Percentiles rank a stretch among this genome's conserved stretches.
phyloP scores from a whole-genome alignment of 2,888 invertebrate species.

The Seira sanloemensis region DNA sequence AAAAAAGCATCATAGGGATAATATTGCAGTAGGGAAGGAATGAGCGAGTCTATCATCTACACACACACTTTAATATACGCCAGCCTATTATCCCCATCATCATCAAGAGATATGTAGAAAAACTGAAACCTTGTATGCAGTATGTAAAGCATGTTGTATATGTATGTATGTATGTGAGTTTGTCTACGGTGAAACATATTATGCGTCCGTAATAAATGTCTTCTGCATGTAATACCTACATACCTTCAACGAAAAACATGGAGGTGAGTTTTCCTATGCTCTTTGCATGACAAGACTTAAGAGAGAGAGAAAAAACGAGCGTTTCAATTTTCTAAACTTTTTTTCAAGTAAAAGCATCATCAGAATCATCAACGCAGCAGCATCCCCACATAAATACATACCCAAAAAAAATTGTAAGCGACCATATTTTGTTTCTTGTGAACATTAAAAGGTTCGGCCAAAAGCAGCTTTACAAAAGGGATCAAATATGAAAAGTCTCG shows the following conservation, averaged over 20 bases:
- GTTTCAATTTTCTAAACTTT: conserved; percentile 42
- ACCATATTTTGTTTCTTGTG: conserved; percentile 42
- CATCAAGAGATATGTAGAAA: too few relatives aligned
- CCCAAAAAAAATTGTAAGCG: conserved; percentile 24
- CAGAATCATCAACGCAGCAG: conserved; percentile 59
- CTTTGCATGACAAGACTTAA: conserved; percentile 6
- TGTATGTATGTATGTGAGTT: too few relatives aligned
- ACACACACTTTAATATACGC: too few relatives aligned
- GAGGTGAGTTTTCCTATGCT: conserved; percentile 19
- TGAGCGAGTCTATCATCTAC: too few relatives aligned
- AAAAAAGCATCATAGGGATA: conserved; percentile 48
- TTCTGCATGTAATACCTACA: conserved; percentile 10
- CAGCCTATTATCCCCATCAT: too few relatives aligned
- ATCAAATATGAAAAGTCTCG: conserved; percentile 57
- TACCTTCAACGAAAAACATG: conserved; percentile 5
- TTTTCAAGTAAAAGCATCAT: conserved; percentile 58
- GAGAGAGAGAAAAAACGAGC: conserved; percentile 28
- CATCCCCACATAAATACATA: not conserved
- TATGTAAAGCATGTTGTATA: too few relatives aligned
- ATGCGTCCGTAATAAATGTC: conserved; percentile 9
- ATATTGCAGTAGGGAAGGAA: not conserved
- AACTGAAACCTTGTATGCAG: too few relatives aligned
- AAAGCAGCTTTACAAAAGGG: conserved; percentile 50
- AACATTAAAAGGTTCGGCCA: conserved; percentile 43
- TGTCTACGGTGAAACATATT: not conserved